Conservation (phyloP, 2,797 vertebrate genomes). For the Sebastes umbrosus region DNA sequence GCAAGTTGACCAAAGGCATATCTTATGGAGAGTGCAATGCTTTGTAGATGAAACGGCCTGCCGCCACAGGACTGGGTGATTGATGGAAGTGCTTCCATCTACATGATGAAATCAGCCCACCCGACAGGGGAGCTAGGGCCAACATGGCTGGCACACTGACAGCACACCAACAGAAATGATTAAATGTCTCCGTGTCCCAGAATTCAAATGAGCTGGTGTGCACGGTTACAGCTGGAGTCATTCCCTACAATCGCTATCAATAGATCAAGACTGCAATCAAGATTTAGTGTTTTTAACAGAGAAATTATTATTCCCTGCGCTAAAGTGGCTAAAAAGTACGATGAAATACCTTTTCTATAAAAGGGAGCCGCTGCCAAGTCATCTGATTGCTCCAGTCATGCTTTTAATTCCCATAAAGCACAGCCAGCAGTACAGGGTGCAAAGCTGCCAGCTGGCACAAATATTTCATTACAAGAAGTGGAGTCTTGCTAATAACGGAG, state of each 20-base stretch:
- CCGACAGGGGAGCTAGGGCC: not conserved
- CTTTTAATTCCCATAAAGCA: slow-evolving; percentile 53
- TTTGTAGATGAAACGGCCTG: slow-evolving; percentile 27
- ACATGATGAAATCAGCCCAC: slow-evolving; percentile 53
- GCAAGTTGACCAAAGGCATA: not conserved
- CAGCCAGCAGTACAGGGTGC: slow-evolving; percentile 13
- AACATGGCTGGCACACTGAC: slow-evolving; percentile 46
- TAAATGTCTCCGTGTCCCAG: slow-evolving; percentile 24
- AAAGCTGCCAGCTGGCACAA: slow-evolving; percentile 69
- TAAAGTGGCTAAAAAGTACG: not conserved
- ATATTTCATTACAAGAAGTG: slow-evolving; percentile 62
- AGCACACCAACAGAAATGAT: slow-evolving; percentile 41
- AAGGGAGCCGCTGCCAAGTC: slow-evolving; percentile 39
- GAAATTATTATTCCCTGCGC: not conserved
- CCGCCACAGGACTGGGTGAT: slow-evolving; percentile 36
- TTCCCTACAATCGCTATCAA: not conserved
- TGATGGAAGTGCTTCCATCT: slow-evolving; percentile 70
- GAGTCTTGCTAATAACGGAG: slow-evolving; percentile 55
- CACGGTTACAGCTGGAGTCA: not conserved
- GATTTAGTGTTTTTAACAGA: not conserved
- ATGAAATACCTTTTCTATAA: slow-evolving; percentile 24
- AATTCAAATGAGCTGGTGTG: slow-evolving; percentile 45
- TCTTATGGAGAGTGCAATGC: not conserved
- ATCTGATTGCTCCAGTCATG: slow-evolving; percentile 31
- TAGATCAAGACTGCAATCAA: not conserved